A percentile compares a stretch with the other conserved stretches of the same genome.
These are phyloP conservation scores for Sibirionetta formosa DNA, from an alignment of 2,797 vertebrate genomes.

Conservation along the genomic window DNA sequence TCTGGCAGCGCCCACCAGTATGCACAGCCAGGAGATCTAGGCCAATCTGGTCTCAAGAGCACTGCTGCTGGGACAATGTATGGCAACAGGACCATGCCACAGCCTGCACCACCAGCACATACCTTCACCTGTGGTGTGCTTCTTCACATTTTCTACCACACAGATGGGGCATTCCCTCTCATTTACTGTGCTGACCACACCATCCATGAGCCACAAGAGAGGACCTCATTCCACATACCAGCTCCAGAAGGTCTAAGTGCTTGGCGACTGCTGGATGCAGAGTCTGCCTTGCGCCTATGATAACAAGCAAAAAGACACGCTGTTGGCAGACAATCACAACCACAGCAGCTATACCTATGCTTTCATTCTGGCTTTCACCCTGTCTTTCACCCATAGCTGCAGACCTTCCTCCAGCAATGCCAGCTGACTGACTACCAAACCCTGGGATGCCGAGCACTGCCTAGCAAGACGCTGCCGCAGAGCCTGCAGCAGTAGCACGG, in stretches of 20 bases:
- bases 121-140: background rate
- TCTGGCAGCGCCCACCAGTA: background rate
- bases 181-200: background rate
- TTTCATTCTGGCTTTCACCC: background rate
- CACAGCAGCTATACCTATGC: background rate
- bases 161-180: background rate
- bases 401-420: background rate
- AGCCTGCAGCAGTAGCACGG: no score
- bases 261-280: background rate
- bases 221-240: background rate
- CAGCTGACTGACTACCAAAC: background rate
- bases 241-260: background rate
- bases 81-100: background rate
- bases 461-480: background rate
- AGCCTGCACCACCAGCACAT: accelerated
- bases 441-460: background rate
- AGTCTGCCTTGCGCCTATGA: background rate
- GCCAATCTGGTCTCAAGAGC: accelerated
- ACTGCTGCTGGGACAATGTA: background rate
- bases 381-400: background rate
- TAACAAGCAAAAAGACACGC: background rate
- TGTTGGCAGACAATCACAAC: background rate
- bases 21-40: accelerated
- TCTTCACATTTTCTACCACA: background rate
- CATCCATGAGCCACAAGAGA: accelerated